These are phyloP conservation scores for Chloroclysta siterata DNA, from an alignment of 2,888 invertebrate species.

Conservation along the genomic window DNA sequence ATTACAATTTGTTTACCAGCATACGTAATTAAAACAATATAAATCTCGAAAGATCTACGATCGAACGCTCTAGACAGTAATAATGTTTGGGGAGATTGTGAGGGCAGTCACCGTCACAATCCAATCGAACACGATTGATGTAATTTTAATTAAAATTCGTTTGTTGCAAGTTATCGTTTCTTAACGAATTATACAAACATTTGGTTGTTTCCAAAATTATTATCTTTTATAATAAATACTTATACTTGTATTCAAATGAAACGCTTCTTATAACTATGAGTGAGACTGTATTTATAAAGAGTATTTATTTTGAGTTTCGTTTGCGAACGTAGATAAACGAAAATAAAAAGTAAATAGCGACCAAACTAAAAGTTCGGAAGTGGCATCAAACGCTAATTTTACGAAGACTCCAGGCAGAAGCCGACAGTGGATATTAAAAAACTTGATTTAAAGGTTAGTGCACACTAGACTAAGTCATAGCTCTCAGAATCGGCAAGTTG, in stretches of 20 bases:
- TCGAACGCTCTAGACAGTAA: conserved; percentile 29
- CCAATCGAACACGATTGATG: conserved; percentile 18
- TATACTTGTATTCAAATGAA: neutral
- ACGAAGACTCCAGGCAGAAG: conserved; percentile 9
- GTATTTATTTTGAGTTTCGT: neutral
- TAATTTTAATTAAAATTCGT: too few relatives aligned
- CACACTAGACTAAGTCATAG: neutral
- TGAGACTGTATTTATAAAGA: too few relatives aligned
- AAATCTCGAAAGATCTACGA: conserved; percentile 28
- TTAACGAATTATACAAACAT: too few relatives aligned
- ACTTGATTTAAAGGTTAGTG: neutral
- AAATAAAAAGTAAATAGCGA: conserved; percentile 22
- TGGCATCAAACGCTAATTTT: conserved; percentile 28
- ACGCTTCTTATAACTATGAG: conserved; percentile 12
- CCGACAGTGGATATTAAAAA: conserved; percentile 42
- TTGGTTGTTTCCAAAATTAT: too few relatives aligned
- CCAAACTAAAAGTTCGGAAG: conserved; percentile 27
- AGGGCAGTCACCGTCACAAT: conserved; percentile 28
- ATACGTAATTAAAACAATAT: conserved; percentile 16
- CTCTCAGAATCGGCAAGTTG: too few relatives aligned
- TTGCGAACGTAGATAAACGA: conserved; percentile 17
- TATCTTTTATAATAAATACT: too few relatives aligned
- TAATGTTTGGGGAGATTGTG: conserved; percentile 17
- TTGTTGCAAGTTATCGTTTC: too few relatives aligned
- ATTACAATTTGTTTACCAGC: neutral